These are phyloP conservation scores for Laupala kohalensis DNA, from an alignment of 1,140 invertebrate genomes.

Conservation along the genomic window DNA sequence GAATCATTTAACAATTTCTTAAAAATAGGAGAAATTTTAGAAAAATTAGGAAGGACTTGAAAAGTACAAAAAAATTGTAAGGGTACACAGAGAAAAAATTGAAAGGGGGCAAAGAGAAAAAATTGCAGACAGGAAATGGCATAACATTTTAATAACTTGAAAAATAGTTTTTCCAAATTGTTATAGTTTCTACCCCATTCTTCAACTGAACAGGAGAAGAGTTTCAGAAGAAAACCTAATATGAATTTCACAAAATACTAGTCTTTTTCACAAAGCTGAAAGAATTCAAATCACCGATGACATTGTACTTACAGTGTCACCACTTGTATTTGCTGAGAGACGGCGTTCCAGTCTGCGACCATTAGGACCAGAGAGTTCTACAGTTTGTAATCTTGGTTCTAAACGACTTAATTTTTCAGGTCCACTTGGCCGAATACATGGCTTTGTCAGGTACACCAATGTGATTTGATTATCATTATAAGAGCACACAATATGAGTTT, in stretches of 20 bases:
- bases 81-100: too few species aligned
- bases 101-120: too few species aligned
- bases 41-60: not conserved
- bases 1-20: not conserved
- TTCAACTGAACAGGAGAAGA: too few species aligned
- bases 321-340: slow-evolving; percentile 44
- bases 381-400: slow-evolving; percentile 44
- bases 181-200: too few species aligned
- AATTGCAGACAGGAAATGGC: too few species aligned
- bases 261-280: not conserved
- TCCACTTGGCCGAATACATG: slow-evolving; percentile 31
- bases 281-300: not conserved
- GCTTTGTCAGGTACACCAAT: slow-evolving; percentile 47
- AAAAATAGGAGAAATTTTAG: not conserved
- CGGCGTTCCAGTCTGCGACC: slow-evolving; percentile 49
- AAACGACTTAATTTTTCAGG: slow-evolving; percentile 44
- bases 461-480: slow-evolving; percentile 54
- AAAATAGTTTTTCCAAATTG: not conserved
- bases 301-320: slow-evolving; percentile 32
- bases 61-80: not conserved
- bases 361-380: slow-evolving; percentile 42
- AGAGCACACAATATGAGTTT: slow-evolving; percentile 46
- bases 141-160: not conserved
- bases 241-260: too few species aligned
- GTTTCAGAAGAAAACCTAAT: too few species aligned